Evolutionary conservation across 2,113 vertebrate species (phyloP).

Genomic region (Candoia aspera): DNA sequence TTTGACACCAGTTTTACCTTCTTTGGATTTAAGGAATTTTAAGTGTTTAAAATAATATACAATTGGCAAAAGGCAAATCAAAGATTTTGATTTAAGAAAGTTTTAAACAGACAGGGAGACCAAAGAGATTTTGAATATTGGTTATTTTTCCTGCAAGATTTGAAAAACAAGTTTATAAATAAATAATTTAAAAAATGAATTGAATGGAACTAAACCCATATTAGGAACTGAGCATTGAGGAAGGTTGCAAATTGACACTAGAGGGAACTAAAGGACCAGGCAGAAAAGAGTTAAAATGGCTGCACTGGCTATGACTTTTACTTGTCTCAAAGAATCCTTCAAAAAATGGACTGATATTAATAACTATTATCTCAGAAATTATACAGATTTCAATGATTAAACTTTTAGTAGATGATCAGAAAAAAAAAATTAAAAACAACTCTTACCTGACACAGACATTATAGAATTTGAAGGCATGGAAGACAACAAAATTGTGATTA

Average conservation of each 20-base stretch:
- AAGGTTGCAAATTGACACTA: not conserved
- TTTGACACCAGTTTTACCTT: no score
- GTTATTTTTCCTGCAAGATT: not conserved
- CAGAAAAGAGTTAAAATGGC: not conserved
- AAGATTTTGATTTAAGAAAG: not conserved
- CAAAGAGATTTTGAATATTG: not conserved
- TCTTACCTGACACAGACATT: no score
- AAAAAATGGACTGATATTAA: not conserved
- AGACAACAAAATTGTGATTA: not conserved
- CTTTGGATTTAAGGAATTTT: no score
- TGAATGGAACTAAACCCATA: not conserved
- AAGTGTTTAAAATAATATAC: not conserved
- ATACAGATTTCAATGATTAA: no score
- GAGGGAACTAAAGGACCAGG: not conserved
- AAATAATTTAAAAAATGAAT: not conserved
- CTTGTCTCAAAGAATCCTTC: not conserved
- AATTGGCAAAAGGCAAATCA: not conserved
- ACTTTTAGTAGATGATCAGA: no score
- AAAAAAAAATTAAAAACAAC: no score
- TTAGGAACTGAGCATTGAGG: not conserved
- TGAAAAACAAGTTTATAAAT: not conserved
- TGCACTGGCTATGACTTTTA: not conserved
- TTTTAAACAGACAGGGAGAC: not conserved
- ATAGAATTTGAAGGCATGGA: no score
- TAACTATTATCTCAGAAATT: not conserved